Evolutionary conservation across 2,888 invertebrate species (phyloP), one percentile per base, ranked within the genome.

Genomic region (Melanotus villosus): DNA sequence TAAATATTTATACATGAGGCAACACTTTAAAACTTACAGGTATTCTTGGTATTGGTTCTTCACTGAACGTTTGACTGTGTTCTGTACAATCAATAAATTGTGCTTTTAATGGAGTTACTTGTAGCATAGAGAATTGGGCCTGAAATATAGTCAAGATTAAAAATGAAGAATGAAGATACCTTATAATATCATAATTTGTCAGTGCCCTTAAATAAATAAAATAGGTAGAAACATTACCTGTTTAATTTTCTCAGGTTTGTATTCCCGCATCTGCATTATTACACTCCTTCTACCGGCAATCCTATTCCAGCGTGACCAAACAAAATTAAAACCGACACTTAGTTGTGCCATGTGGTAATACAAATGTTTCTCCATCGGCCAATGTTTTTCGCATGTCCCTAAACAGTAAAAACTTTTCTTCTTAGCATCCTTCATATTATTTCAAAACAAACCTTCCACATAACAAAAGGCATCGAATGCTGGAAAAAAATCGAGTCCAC

Each of bases 401-500:
- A 4, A 18, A 10, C 12, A n/a, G 3, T 2, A 56, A 59, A 50
- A 50, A 16, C 1, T n/a, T 12, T 1, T 2, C 14, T 41, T 41
- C 1, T 45, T 45, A 19, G 18, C 16, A 2, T 12, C 2, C 4
- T 2, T 3, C 2, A 47, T 1, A 47, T 41, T 1, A 41, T 2
- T 16, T n/a, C 6, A 52, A 16, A 16, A 7, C 45, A 52, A 75
- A 80, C 87, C 88, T 79, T 93, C 92, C 0, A 93, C 85, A 80
- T 93, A 91, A 78, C 89, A 90, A 80, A 91, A 90, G 0, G 90
- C 91, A 81, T 96, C 96, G 75, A 89, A 89, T 57, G 91, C 91
- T 0, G 96, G 95, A 80, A 96, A 96, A 68, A 96, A 87, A 78
- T 96, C 94, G 63, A 95, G 90, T 0, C 94, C 93, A 0, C 91